Conservation (phyloP, 2,888 invertebrate species). For the Hydropsyche betteni region DNA sequence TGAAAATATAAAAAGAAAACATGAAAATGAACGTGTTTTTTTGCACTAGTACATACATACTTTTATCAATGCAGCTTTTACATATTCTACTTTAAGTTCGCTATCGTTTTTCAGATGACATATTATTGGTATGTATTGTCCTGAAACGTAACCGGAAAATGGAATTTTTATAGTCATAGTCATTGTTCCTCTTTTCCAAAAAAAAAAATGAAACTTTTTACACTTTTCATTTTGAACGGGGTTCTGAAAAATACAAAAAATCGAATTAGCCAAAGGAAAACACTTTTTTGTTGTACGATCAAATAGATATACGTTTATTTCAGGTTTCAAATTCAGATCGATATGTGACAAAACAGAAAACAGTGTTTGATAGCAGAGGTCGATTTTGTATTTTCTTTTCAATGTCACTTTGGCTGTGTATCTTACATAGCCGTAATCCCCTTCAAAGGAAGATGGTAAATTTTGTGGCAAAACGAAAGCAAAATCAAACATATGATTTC, state of each 20-base stretch:
- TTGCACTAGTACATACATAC: background rate
- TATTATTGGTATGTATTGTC: constrained; percentile 19
- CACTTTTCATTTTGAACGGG: background rate
- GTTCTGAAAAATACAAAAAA: background rate
- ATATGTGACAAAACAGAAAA: background rate
- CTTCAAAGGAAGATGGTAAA: constrained; percentile 39
- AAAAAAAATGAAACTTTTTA: constrained; percentile 23
- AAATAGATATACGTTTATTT: background rate
- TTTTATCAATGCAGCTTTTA: background rate
- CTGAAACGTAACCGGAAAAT: constrained; percentile 19
- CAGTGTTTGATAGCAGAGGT: background rate
- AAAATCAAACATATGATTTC: constrained; percentile 39
- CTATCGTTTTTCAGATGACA: constrained; percentile 5
- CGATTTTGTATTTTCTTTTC: background rate
- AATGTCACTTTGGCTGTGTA: constrained; percentile 1
- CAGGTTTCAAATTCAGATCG: constrained; percentile 11
- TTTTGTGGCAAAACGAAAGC: constrained; percentile 28
- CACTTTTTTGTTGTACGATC: no score
- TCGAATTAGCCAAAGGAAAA: background rate
- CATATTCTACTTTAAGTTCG: background rate
- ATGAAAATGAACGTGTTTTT: background rate
- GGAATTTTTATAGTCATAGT: constrained; percentile 8
- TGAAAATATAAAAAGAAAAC: background rate
- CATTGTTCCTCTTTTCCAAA: constrained; percentile 21
- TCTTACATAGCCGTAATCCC: constrained; percentile 30